Base-by-base conservation (phyloP, 1,140 invertebrate species). In the Oncopeltus fasciatus region DNA sequence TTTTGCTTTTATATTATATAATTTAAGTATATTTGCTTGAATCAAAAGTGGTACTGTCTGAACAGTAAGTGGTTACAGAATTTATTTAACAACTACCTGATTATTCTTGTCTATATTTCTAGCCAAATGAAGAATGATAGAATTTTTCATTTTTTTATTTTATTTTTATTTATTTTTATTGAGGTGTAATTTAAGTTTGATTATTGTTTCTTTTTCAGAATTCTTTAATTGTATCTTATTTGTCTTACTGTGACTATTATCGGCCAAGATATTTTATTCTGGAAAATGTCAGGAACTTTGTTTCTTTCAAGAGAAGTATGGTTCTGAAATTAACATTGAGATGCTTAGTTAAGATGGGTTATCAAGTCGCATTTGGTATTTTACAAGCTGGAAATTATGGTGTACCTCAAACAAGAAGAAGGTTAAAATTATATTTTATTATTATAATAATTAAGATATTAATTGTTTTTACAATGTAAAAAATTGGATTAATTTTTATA, bases 281-380 rank as follows among this genome's bases (percentile, higher is more conserved):
- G 68, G 90, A 94, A 73, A 93, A 93, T 68, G 90, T 93, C 0
- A 74, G 88, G 43, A 92, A 92, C 74, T 92, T 94, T 73, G 87
- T 86, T 0, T 80, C 80, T 0, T 90, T 85, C 67, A 88, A 90
- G 71, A 80, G 81, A 49, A 82, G 81, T 49, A 86, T 91, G 82
- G 85, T 93, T 24, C 71, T 94, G 44, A 92, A 92, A 74, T 70
- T 92, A 57, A 86, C 88, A 0, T 70, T 93, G 26, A 74, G 85
- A 2, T 87, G 88, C 67, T 73, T 93, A 2, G 67, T 91, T 14
- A 77, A 82, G 33, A 91, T 94, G 85, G 90, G 89, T 0, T 94
- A 94, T 71, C 89, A 93, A 71, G 90, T 88, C 67, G 86, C 87
- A 0, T 90, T 92, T 75, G 89, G 87, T 2, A 78, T 93, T 18